Conservation (phyloP, 2,888 invertebrate genomes). For the Elegia similella region DNA sequence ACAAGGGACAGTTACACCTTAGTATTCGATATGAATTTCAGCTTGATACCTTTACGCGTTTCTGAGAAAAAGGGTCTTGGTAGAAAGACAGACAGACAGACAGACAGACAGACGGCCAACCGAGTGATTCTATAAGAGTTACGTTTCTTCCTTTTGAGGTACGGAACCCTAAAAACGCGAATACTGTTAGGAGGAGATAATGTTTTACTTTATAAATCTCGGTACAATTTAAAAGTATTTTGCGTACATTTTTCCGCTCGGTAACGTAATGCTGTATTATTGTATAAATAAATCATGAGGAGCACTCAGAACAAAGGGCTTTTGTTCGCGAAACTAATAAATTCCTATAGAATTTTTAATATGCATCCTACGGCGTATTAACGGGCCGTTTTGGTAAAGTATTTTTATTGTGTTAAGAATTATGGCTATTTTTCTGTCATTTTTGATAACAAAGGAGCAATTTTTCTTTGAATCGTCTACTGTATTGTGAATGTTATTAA, state of each 20-base stretch:
- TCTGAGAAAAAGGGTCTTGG: too few relatives aligned
- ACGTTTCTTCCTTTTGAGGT: too few relatives aligned
- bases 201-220: conserved; percentile 3
- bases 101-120: too few relatives aligned
- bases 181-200: not conserved
- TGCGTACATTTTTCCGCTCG: conserved; percentile 4
- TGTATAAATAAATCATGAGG: conserved; percentile 12
- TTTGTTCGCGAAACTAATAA: conserved; percentile 12
- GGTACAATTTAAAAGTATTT: conserved; percentile 9
- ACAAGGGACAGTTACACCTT: too few relatives aligned
- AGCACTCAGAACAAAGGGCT: conserved; percentile 11
- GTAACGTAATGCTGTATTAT: conserved; percentile 15
- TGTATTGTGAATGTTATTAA: too few relatives aligned
- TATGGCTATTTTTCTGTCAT: too few relatives aligned
- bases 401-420: not conserved
- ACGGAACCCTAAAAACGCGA: not conserved
- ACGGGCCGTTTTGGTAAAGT: not conserved
- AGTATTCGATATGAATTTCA: too few relatives aligned
- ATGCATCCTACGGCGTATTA: not conserved
- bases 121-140: too few relatives aligned
- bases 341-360: conserved; percentile 16
- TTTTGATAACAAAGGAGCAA: too few relatives aligned
- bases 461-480: too few relatives aligned
- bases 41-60: too few relatives aligned
- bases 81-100: too few relatives aligned